Conservation (phyloP, 2,797 vertebrate species). For the Sebastes steindachneri region DNA sequence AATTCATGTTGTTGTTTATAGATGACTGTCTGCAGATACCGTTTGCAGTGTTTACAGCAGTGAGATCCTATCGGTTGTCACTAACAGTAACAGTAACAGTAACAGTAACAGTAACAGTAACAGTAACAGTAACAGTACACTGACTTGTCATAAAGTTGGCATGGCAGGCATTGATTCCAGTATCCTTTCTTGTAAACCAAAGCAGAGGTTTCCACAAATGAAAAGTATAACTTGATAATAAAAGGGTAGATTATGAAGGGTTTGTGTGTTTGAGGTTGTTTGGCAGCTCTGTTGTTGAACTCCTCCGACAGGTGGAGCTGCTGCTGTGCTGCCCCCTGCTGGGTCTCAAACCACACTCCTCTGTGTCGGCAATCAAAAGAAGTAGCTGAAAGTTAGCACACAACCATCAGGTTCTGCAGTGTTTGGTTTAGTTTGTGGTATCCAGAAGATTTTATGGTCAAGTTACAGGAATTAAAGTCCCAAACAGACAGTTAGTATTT, state of each 20-base stretch:
- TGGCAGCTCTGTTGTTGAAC: neutral
- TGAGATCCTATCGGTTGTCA: neutral
- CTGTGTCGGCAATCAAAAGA: neutral
- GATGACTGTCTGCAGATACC: neutral
- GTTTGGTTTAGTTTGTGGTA: neutral
- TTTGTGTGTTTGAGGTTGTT: neutral
- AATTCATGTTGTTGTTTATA: neutral
- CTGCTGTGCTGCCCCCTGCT: slow-evolving; percentile 65
- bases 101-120: neutral
- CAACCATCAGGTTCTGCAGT: neutral
- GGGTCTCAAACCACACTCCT: slow-evolving; percentile 13
- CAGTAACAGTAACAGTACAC: neutral
- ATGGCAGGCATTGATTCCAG: neutral
- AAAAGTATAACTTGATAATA: neutral
- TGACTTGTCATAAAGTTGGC: neutral
- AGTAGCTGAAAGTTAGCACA: neutral
- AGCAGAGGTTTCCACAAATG: neutral
- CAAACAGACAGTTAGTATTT: neutral
- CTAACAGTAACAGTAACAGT: neutral
- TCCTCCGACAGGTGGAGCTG: slow-evolving; percentile 3
- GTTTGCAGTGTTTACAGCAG: neutral
- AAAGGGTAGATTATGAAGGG: neutral
- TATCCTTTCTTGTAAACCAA: neutral
- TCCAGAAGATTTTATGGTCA: neutral
- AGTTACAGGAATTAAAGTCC: neutral